A percentile compares a stretch with the other conserved stretches of the same genome.
Conservation (phyloP, 2,888 invertebrate genomes). For the Mechanitis messenoides region DNA sequence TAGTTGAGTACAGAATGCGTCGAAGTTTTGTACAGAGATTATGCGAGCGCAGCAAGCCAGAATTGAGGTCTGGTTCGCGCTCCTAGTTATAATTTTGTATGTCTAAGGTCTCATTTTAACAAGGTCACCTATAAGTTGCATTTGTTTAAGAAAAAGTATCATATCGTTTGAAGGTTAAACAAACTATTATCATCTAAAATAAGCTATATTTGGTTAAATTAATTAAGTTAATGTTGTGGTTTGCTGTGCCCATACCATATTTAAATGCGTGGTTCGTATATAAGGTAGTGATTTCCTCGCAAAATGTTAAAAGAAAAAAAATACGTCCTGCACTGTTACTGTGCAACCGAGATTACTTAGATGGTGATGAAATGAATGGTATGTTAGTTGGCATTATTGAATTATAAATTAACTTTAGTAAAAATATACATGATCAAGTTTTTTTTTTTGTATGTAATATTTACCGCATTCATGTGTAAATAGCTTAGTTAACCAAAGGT, state of each 20-base stretch:
- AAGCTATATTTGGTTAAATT: neutral
- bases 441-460: neutral
- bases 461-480: constrained; percentile 17
- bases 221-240: constrained; percentile 11
- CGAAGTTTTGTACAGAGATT: too few species aligned
- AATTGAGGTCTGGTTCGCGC: too few species aligned
- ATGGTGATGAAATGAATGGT: constrained; percentile 12
- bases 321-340: constrained; percentile 11
- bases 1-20: too few species aligned
- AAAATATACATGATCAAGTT: neutral
- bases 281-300: constrained; percentile 22
- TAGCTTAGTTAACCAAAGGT: constrained; percentile 13
- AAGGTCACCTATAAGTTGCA: too few species aligned
- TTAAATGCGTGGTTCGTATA: constrained; percentile 16
- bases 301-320: constrained; percentile 21
- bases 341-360: constrained; percentile 6
- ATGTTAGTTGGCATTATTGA: neutral
- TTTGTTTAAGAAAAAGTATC: neutral
- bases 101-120: too few species aligned
- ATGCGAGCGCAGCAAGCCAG: too few species aligned
- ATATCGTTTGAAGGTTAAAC: neutral
- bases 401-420: neutral
- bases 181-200: neutral
- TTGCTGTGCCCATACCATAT: constrained; percentile 14
- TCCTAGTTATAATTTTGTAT: too few species aligned